phyloP scores from a whole-genome alignment of 1,140 invertebrate genomes.

The Zaprionus capensis region DNA sequence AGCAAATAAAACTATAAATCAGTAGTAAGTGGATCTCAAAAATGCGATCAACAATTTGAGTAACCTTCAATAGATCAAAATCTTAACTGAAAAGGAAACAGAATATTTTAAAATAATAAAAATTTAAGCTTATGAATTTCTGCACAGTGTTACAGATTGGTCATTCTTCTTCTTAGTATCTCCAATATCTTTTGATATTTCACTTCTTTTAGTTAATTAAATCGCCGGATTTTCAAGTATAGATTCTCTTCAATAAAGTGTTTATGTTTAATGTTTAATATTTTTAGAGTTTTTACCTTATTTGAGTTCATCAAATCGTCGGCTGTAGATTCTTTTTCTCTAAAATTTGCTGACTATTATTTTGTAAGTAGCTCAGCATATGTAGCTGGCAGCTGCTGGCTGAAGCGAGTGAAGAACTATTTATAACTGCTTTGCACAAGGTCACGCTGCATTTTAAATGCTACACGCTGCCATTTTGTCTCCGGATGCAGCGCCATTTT shows the following conservation, averaged over 20 bases:
- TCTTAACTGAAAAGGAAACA: too few relatives aligned
- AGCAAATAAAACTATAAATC: neutral
- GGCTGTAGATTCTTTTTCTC: neutral
- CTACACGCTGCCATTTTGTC: constrained; percentile 20
- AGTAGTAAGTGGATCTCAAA: too few relatives aligned
- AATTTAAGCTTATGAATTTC: too few relatives aligned
- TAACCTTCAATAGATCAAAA: too few relatives aligned
- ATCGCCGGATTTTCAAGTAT: too few relatives aligned
- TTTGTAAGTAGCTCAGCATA: constrained; percentile 34
- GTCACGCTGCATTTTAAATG: constrained; percentile 40
- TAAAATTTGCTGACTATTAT: constrained; percentile 28
- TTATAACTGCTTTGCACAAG: constrained; percentile 59
- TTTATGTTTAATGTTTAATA: too few relatives aligned
- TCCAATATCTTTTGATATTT: too few relatives aligned
- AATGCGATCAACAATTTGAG: too few relatives aligned
- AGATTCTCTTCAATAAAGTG: too few relatives aligned
- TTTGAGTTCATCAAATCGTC: neutral
- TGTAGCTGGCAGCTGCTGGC: constrained; percentile 49
- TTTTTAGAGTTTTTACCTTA: neutral
- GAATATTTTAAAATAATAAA: too few relatives aligned
- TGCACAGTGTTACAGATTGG: too few relatives aligned
- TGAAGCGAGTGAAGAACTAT: constrained; percentile 39
- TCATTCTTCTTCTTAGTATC: too few relatives aligned
- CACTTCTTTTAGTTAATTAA: neutral
- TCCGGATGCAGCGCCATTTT: constrained; percentile 23